Base-by-base conservation (phyloP, 2,797 vertebrate genomes). In the Phalloptychus januarius region DNA sequence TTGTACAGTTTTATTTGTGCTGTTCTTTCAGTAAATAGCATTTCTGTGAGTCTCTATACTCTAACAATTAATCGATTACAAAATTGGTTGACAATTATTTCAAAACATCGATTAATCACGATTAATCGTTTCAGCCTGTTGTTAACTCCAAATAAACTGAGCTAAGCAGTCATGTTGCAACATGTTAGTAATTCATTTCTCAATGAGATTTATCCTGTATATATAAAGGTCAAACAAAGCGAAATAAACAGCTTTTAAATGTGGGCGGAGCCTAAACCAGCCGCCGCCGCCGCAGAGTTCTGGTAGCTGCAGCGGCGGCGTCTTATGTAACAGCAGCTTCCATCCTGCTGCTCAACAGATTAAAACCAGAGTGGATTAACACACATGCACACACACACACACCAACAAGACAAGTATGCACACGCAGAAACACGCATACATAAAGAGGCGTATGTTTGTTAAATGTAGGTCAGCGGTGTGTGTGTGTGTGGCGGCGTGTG, bases 341-440 rank as follows among this genome's bases (percentile, higher is more conserved):
- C 91, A 89, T 90, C 87, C 87, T 88, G 90, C 89, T 92, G 89
- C 88, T 90, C 89, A 79, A 86, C 86, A 94, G 94, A 95, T 96
- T 95, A 95, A 92, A 93, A 74, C 81, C 83, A 89, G 84, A 93
- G 90, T 92, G 92, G 94, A 95, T 95, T 95, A 95, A 45, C 74
- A 74, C 67, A 65, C 45, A 46, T 16, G 18, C 8, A 42, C 40
- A 15, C 44, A 42, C 75, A 78, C 58, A 81, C 38, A 67, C 33
- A 71, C 23, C 72, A 63, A 79, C n/a, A 48, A 20, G 72, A 79
- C 79, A 81, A 45, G 67, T 25, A 77, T 25, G 38, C 72, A 81
- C 52, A 75, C 46, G 79, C 36, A 45, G 5, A 61, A 61, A 61
- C 56, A 61, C 16, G 15, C 16, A n/a, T n/a, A n/a, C n/a, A 79